These are phyloP conservation scores for Scolanthus callimorphus DNA, from an alignment of 92 coral and sea anemone species.

Conservation along the genomic window DNA sequence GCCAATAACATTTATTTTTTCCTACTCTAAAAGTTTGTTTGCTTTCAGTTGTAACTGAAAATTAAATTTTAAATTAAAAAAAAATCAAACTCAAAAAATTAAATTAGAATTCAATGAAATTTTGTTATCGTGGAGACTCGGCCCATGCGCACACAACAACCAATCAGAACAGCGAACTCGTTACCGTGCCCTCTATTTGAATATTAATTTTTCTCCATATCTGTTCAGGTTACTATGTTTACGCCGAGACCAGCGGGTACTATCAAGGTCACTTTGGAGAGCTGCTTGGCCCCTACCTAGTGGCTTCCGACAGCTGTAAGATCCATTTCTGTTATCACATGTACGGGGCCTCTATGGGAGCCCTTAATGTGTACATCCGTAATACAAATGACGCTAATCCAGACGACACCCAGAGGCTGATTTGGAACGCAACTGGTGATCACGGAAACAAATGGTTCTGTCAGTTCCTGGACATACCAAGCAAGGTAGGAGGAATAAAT, in stretches of 20 bases:
- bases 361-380: constrained; percentile 59
- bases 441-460: constrained; percentile 61
- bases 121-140: too few species aligned
- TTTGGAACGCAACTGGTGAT: constrained; percentile 44
- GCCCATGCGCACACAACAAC: too few species aligned
- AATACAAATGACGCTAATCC: constrained; percentile 59
- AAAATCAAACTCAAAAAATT: too few species aligned
- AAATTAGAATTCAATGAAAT: too few species aligned
- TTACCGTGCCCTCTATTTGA: too few species aligned
- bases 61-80: too few species aligned
- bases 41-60: too few species aligned
- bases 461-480: constrained; percentile 19
- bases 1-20: too few species aligned
- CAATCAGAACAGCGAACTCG: too few species aligned
- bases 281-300: constrained; percentile 75
- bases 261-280: constrained; percentile 74
- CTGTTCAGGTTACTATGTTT: constrained; percentile 70
- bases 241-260: constrained; percentile 61
- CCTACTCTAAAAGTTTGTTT: too few species aligned
- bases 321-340: constrained; percentile 72
- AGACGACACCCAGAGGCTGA: constrained; percentile 48
- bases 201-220: too few species aligned
- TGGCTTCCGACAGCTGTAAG: constrained; percentile 57
- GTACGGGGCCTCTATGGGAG: constrained; percentile 73
- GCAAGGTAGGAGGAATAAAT: constrained; percentile 2